Evolutionary conservation across 2,888 invertebrate genomes (phyloP).

Genomic region (Brassicogethes aeneus): DNA sequence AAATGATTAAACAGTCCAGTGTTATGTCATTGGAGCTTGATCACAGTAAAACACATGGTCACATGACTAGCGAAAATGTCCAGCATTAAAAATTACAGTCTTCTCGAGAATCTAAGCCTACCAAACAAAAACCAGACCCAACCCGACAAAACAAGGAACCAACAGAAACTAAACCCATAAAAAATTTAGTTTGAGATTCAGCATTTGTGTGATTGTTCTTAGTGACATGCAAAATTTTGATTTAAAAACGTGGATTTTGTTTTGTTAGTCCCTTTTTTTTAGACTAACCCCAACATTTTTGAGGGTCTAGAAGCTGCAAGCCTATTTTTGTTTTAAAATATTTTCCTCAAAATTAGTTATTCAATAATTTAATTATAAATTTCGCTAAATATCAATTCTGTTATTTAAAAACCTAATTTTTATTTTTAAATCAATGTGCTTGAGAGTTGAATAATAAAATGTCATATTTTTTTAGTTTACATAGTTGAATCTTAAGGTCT

Average conservation of each 20-base stretch:
- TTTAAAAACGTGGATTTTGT: no score
- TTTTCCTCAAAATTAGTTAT: neutral
- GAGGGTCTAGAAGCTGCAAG: neutral
- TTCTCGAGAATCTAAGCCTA: no score
- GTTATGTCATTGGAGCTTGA: slow-evolving; percentile 39
- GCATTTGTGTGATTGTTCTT: no score
- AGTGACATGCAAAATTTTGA: no score
- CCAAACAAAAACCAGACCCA: no score
- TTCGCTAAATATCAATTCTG: neutral
- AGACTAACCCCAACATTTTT: neutral
- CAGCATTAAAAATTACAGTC: slow-evolving; percentile 26
- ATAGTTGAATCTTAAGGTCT: no score
- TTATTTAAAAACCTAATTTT: neutral
- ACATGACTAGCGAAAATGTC: slow-evolving; percentile 41
- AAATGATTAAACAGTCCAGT: slow-evolving; percentile 33
- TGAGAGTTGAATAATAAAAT: no score
- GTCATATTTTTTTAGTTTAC: no score
- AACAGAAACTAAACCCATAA: no score
- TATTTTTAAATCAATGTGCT: no score
- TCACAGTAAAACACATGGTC: slow-evolving; percentile 43
- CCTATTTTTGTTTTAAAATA: neutral
- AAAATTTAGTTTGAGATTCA: no score
- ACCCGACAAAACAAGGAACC: no score
- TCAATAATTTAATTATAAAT: neutral
- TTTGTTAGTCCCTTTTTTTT: neutral